Evolutionary conservation across 2,888 invertebrate species (phyloP).

Genomic region (Eristalinus aeneus): DNA sequence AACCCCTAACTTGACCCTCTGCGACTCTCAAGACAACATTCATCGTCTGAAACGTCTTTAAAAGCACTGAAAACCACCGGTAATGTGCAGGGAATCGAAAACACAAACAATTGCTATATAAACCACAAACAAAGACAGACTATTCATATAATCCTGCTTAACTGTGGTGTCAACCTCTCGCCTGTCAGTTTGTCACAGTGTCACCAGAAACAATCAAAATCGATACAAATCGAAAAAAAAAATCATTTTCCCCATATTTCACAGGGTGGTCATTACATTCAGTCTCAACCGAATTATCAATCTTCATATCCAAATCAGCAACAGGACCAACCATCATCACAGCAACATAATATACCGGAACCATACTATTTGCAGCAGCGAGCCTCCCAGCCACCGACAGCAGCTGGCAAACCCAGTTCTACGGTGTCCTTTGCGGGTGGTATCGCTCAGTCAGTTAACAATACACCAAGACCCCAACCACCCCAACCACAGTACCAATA

Average conservation of each 20-base stretch:
- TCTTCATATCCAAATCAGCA: constrained; percentile 70
- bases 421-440: constrained; percentile 62
- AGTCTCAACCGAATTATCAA: constrained; percentile 57
- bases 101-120: background rate
- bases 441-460: constrained; percentile 49
- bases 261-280: constrained; percentile 66
- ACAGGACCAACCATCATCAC: constrained; percentile 59
- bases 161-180: constrained; percentile 41
- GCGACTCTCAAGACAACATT: background rate
- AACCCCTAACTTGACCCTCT: background rate
- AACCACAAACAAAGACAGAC: background rate
- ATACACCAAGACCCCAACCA: constrained; percentile 64
- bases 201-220: constrained; percentile 20
- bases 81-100: background rate
- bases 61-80: background rate
- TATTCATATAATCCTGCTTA: background rate
- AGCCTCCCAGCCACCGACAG: constrained; percentile 48
- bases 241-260: constrained; percentile 70
- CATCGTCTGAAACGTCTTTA: background rate
- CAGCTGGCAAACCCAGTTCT: constrained; percentile 64
- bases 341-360: constrained; percentile 57
- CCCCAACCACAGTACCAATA: constrained; percentile 65
- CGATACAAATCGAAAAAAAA: constrained; percentile 27
- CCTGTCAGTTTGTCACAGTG: constrained; percentile 30
- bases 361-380: constrained; percentile 55